Evolutionary conservation across 35 echinoderm and acorn worm species (phyloP).

Genomic region (Diadema setosum): DNA sequence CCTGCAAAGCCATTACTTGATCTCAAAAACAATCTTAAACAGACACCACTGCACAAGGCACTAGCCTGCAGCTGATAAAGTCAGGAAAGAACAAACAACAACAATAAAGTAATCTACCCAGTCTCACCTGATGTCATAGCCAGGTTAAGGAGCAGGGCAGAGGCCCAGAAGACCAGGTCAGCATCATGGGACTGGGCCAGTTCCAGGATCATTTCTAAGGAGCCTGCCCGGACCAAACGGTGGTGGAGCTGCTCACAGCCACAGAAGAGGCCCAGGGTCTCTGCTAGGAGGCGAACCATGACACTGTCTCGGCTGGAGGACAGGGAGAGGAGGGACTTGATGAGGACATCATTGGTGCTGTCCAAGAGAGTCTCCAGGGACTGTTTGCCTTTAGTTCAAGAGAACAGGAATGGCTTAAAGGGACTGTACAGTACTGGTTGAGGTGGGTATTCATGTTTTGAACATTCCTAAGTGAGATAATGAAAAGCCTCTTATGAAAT

Average conservation of each 20-base stretch:
- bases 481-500: no score
- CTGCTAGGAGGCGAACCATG: constrained; percentile 39
- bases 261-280: constrained; percentile 57
- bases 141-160: constrained; percentile 37
- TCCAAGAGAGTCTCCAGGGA: constrained; percentile 39
- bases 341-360: constrained; percentile 21
- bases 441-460: no score
- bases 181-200: constrained; percentile 33
- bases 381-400: not conserved
- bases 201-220: constrained; percentile 12
- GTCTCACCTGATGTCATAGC: constrained; percentile 57
- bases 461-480: no score
- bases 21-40: no score
- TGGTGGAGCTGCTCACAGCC: constrained; percentile 36
- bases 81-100: no score
- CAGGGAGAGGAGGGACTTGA: constrained; percentile 9
- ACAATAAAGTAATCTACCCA: no score
- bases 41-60: no score
- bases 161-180: constrained; percentile 59
- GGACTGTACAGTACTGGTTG: no score
- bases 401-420: no score
- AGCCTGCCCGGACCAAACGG: constrained; percentile 28
- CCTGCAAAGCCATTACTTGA: no score
- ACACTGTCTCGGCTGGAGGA: constrained; percentile 4
- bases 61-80: no score